Base-by-base conservation (phyloP, 2,888 invertebrate genomes). In the Brachyopa scutellaris region DNA sequence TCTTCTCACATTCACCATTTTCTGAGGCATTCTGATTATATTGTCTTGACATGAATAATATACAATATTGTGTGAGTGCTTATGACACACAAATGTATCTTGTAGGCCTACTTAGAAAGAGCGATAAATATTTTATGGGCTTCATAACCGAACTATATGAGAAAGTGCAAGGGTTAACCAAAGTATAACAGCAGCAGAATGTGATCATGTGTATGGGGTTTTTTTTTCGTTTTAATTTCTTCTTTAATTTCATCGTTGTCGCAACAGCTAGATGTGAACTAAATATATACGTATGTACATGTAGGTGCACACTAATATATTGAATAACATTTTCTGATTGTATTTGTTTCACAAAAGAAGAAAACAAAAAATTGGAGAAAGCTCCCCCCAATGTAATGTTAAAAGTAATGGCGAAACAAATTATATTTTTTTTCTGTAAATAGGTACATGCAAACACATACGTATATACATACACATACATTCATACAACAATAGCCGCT, bases 111-210 rank as follows among this genome's bases (percentile, higher is more conserved):
- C 26, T 26, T 51, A 33, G 21, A 49, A 26, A 51, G 49, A 47
- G 36, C 51, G 40, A 33, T 64, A 17, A 26, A 42, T 55, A 57
- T 73, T 67, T 67, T 67, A 76, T 66, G 57, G 47, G 38, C 15
- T 42, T 26, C 59, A 33, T 67, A 36, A 36, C 11, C 17, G 19
- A 42, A 23, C 9, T 23, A 31, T 51, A 51, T 77, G 51, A 45
- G 49, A 80, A 47, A 49, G 47, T 67, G 74, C 74, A 80, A 80
- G 74, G 79, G 79, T 74, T 62, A 80, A 80, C 49, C 29, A 74
- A 73, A 80, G 55, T 69, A 62, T 67, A 74, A 73, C 21, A 29
- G 36, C 53, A 11, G 36, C 53, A 11, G 36, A 51, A 47, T 73
- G 11, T 31, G n/a, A 61, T 70, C 62, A 45, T 33, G 15, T 53